Evolutionary conservation across 2,888 invertebrate species (phyloP), one percentile per base, ranked within the genome.

Genomic region (Pegoplata infirma): DNA sequence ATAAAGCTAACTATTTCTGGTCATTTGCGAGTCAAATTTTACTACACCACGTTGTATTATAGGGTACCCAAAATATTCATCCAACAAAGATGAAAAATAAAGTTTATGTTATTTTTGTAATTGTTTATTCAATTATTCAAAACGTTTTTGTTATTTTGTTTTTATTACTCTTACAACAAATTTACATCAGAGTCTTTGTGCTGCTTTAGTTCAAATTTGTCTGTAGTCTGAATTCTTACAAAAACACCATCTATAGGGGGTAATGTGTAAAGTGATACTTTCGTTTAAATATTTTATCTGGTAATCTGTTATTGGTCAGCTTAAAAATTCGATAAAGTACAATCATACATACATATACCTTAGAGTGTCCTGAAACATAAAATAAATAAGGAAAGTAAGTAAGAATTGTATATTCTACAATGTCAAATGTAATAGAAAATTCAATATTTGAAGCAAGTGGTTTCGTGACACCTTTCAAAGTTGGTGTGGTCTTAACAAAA

Each of bases 111-210:
- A 51, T 51, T 32, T 63, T 49, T 36, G 28, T 32, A 51, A 63
- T 63, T 51, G 49, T 49, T 63, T 63, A 63, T 51, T 63, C 63
- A 51, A 51, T 63, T 63, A 63, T 51, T 63, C 63, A 63, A 63
- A 63, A 61, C 14, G 25, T 16, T 47, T 47, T 21, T 36, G 49
- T 21, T 14, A 25, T 63, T 63, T 63, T 47, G n/a, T n/a, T n/a
- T n/a, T n/a, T n/a, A 46, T 61, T 46, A 14, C 21, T 23, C 23
- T 46, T 46, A 47, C 28, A 16, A n/a, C 19, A n/a, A 40, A 23
- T 53, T 23, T 25, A 25, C 32, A 46, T 55, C 32, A 71, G 55
- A 55, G 55, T 23, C 71, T 12, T 36, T 49, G 23, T 58, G 21
- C 28, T 46, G 55, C 16, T 53, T 63, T 32, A 55, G 61, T 61